Evolutionary conservation across 2,888 invertebrate species (phyloP), one percentile per base, ranked within the genome.

Genomic region (Congeria kusceri): DNA sequence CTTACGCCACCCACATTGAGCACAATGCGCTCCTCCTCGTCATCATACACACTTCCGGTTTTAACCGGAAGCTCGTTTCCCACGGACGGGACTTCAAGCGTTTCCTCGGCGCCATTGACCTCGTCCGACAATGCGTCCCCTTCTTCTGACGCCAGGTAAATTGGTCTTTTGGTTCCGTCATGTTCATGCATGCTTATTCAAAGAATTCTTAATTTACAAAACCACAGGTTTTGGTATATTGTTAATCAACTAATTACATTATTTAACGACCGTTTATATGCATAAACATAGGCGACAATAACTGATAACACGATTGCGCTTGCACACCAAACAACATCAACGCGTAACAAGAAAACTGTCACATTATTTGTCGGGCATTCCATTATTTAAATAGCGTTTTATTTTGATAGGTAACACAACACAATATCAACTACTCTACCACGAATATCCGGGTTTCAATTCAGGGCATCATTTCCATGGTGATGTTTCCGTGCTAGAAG

Each of bases 1-100:
- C 92, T 80, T 3, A 90, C 90, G 11, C 93, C 93, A 13, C 92
- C 93, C 15, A 93, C 93, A 84, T 93, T 93, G 67, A 93, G 87
- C 62, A 91, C 77, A 44, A 93, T 87, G 25, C 90, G 71, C 65
- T 88, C 88, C 27, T 80, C 83, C 47, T 83, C 83, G 62, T 9
- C 23, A 7, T 75, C 76, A 2, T 71, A 78, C 47, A 66, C 71
- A 66, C 73, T 62, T 28, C 68, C 77, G 32, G 68, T 74, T 62
- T 83, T 83, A 56, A 70, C 75, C 25, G 78, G 78, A 56, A 79
- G 62, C 0, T 77, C 77, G 29, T 83, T 77, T 29, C 61, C 58
- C 13, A 74, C 71, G 4, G 77, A 71, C 20, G 68, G 70, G 57
- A 58, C 72, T 1, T 68, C 59, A 11, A 69, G 64, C 23, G 56